These are phyloP conservation scores for Rhodeus uyekii DNA, from an alignment of 2,797 vertebrate species.

Conservation along the genomic window DNA sequence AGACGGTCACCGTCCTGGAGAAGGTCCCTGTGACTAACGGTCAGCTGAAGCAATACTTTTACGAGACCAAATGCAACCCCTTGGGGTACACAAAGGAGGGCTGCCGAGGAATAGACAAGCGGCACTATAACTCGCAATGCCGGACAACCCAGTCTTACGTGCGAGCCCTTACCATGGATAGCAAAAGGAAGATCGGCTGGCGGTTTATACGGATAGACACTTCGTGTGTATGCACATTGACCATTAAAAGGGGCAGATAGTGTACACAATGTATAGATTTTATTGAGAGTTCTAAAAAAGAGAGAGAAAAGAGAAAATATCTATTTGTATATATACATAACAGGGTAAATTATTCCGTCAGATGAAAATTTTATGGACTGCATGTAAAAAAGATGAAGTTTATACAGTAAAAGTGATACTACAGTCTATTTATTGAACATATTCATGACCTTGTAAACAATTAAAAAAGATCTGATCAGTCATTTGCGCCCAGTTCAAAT, in stretches of 20 bases:
- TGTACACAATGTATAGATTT: conserved; percentile 98
- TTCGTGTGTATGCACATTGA: conserved; percentile 99
- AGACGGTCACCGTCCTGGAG: conserved; percentile 96
- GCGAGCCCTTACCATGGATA: conserved; percentile 99
- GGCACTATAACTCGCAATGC: conserved; percentile 99
- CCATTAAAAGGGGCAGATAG: conserved; percentile 99
- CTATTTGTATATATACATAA: conserved; percentile 99
- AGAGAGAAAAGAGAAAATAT: conserved; percentile 94
- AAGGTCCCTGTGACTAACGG: conserved; percentile 97
- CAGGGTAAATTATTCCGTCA: conserved; percentile 99
- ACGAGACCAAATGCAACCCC: conserved; percentile 99
- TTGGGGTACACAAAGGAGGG: conserved; percentile 99
- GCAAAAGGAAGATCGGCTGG: conserved; percentile 99
- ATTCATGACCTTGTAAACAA: conserved; percentile 99
- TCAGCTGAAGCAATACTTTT: conserved; percentile 99
- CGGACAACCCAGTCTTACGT: conserved; percentile 99
- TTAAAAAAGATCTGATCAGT: conserved; percentile 88
- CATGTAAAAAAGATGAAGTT: conserved; percentile 99
- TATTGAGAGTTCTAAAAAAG: conserved; percentile 97
- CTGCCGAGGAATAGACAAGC: conserved; percentile 99
- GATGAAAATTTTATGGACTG: conserved; percentile 99
- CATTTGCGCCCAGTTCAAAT: conserved; percentile 96
- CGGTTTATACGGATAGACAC: conserved; percentile 99
- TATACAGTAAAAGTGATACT: conserved; percentile 99
- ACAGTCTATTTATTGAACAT: conserved; percentile 99